Percentiles rank a stretch among this genome's conserved stretches.
These are phyloP conservation scores for Otus sunia DNA, from an alignment of 2,113 vertebrate species.

Conservation along the genomic window DNA sequence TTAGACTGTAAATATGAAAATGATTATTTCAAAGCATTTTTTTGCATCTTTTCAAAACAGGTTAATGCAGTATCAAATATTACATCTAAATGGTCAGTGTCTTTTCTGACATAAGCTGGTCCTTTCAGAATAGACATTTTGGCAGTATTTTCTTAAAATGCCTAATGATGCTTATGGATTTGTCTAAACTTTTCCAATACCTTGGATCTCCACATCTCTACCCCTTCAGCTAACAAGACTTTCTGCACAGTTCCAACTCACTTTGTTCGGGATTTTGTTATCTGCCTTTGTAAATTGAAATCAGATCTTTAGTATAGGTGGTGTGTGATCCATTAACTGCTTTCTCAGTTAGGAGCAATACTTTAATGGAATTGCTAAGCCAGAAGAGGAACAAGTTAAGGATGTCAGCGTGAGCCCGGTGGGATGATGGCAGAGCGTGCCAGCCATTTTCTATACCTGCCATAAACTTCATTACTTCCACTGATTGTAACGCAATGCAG, in stretches of 20 bases:
- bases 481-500: not conserved
- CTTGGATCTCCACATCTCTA: not conserved
- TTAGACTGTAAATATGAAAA: not conserved
- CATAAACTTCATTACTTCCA: constrained; percentile 34
- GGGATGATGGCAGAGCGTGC: not conserved
- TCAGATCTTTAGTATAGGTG: not conserved
- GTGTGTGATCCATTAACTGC: constrained; percentile 3
- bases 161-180: not conserved
- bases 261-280: not conserved
- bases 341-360: not conserved
- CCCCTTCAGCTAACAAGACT: not conserved
- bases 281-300: constrained; percentile 14
- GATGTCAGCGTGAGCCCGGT: not conserved
- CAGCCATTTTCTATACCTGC: not conserved
- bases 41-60: not conserved
- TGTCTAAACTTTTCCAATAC: not conserved
- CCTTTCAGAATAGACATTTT: not conserved
- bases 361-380: not conserved
- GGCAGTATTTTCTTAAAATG: not conserved
- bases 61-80: not conserved
- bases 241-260: not conserved
- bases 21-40: not conserved
- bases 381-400: not conserved
- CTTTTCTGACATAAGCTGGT: not conserved
- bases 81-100: not conserved